phyloP scores from a whole-genome alignment of 35 echinoderm and acorn worm species.

The Ptychodera flava region DNA sequence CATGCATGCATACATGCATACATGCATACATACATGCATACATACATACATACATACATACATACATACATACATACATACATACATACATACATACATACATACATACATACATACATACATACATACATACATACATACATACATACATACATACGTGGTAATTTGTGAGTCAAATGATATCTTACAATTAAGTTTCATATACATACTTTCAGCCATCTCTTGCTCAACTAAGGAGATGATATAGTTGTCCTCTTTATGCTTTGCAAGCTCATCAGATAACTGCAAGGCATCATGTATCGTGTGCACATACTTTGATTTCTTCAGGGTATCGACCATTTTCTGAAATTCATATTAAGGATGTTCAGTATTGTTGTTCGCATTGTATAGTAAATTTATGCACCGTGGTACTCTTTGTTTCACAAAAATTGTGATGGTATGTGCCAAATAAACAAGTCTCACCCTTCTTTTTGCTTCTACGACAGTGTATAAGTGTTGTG shows the following conservation, averaged over 20 bases:
- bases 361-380: no score
- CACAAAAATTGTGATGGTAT: no score
- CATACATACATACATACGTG: neutral
- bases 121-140: neutral
- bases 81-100: neutral
- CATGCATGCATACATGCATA: neutral
- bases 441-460: no score
- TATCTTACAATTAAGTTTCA: neutral
- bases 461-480: no score
- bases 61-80: constrained; percentile 2
- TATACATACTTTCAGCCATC: neutral
- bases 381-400: no score
- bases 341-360: no score
- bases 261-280: neutral
- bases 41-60: constrained; percentile 2
- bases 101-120: neutral
- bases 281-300: no score
- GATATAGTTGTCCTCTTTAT: neutral
- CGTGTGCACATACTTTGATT: no score
- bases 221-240: neutral
- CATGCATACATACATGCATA: neutral
- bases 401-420: no score
- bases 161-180: neutral
- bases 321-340: no score
- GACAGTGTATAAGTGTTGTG: no score